Conservation (phyloP, 2,113 vertebrate genomes). For the Nothocercus nigrocapillus region DNA sequence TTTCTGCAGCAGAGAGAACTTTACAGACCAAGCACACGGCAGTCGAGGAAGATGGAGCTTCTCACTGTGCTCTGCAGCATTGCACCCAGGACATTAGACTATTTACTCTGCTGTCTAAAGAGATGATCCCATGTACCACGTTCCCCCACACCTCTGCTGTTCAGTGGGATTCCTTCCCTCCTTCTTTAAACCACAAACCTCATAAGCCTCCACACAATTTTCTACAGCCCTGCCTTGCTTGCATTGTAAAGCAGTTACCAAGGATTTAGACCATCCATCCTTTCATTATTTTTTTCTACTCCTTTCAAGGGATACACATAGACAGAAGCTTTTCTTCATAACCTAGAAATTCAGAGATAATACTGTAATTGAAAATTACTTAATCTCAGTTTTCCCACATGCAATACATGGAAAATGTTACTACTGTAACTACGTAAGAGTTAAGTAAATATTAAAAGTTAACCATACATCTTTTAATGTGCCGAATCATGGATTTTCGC, state of each 20-base stretch:
- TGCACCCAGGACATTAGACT: background rate
- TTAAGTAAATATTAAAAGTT: background rate
- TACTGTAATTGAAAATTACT: conserved; percentile 39
- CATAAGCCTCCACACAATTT: background rate
- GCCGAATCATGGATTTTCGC: background rate
- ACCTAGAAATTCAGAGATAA: conserved; percentile 57
- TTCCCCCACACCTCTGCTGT: background rate
- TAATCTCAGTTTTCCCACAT: background rate
- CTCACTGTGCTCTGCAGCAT: background rate
- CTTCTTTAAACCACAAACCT: background rate
- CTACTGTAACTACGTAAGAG: background rate
- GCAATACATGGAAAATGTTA: background rate
- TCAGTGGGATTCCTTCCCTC: background rate
- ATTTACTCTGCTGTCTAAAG: background rate
- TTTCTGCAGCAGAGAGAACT: background rate
- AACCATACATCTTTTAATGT: background rate
- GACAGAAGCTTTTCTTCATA: conserved; percentile 2
- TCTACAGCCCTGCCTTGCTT: background rate
- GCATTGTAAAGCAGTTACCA: background rate
- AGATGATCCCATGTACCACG: background rate
- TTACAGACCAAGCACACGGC: background rate
- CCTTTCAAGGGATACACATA: conserved; percentile 23
- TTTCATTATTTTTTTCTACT: conserved; percentile 29
- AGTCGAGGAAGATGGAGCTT: fast-evolving
- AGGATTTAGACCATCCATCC: conserved; percentile 19